Evolutionary conservation across 2,797 vertebrate species (phyloP).

Genomic region (Perodicticus potto): DNA sequence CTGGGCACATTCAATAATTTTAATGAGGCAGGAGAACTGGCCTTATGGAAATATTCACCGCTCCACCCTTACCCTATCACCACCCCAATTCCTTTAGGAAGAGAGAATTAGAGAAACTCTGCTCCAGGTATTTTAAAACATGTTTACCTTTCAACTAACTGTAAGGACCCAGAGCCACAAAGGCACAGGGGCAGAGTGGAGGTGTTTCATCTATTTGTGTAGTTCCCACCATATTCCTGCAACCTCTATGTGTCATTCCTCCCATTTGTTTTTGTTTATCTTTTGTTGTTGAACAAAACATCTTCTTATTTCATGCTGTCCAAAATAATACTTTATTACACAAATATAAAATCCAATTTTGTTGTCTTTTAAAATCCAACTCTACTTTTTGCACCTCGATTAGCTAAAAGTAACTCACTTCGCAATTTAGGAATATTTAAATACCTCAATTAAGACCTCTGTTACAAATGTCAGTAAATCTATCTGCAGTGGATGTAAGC

Average conservation of each 20-base stretch:
- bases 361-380: background rate
- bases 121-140: slow-evolving; percentile 6
- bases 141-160: slow-evolving; percentile 10
- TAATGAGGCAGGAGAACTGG: background rate
- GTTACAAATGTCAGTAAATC: background rate
- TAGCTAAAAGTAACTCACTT: background rate
- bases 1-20: background rate
- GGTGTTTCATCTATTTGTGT: background rate
- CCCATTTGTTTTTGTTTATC: slow-evolving; percentile 2
- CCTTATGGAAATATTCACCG: background rate
- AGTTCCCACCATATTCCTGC: background rate
- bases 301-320: slow-evolving; percentile 28
- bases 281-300: background rate
- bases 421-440: background rate
- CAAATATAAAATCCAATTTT: background rate
- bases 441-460: background rate
- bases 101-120: slow-evolving; percentile 28
- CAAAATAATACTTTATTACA: background rate
- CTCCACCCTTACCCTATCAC: rapidly evolving
- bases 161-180: background rate
- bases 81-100: background rate
- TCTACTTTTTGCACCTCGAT: background rate
- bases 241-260: background rate
- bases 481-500: background rate
- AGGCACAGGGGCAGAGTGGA: background rate